Conservation (phyloP, 2,888 invertebrate species). For the Mechanitis messenoides region DNA sequence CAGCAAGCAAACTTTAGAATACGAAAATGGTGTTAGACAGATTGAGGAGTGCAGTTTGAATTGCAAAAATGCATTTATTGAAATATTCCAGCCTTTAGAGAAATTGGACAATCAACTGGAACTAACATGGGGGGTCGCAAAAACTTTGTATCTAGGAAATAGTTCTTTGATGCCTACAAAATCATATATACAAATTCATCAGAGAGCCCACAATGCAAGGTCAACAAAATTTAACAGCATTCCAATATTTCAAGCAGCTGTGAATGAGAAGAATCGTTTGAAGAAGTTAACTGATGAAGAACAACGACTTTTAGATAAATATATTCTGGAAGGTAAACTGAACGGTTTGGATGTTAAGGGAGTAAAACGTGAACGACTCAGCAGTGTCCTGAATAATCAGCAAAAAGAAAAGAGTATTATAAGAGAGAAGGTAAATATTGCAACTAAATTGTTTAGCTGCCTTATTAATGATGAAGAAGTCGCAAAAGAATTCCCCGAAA, state of each 20-base stretch:
- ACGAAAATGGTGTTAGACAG: conserved; percentile 84
- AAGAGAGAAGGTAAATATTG: conserved; percentile 80
- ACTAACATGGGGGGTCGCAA: conserved; percentile 91
- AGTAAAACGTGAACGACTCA: conserved; percentile 62
- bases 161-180: conserved; percentile 87
- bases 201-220: conserved; percentile 85
- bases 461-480: conserved; percentile 80
- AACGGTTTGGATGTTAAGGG: conserved; percentile 85
- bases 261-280: conserved; percentile 69
- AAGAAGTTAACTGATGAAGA: conserved; percentile 77
- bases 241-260: conserved; percentile 82
- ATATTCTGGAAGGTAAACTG: conserved; percentile 86
- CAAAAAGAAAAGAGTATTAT: conserved; percentile 78
- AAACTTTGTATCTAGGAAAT: conserved; percentile 87
- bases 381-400: conserved; percentile 69
- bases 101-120: conserved; percentile 83
- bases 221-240: conserved; percentile 83
- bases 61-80: conserved; percentile 79
- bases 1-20: conserved; percentile 87
- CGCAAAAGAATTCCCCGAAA: conserved; percentile 84
- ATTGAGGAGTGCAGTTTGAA: conserved; percentile 76
- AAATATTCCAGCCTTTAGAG: conserved; percentile 86
- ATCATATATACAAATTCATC: conserved; percentile 86
- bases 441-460: conserved; percentile 81
- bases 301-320: conserved; percentile 84